Evolutionary conservation across 2,797 vertebrate genomes (phyloP).

Genomic region (Pipistrellus pygmaeus): DNA sequence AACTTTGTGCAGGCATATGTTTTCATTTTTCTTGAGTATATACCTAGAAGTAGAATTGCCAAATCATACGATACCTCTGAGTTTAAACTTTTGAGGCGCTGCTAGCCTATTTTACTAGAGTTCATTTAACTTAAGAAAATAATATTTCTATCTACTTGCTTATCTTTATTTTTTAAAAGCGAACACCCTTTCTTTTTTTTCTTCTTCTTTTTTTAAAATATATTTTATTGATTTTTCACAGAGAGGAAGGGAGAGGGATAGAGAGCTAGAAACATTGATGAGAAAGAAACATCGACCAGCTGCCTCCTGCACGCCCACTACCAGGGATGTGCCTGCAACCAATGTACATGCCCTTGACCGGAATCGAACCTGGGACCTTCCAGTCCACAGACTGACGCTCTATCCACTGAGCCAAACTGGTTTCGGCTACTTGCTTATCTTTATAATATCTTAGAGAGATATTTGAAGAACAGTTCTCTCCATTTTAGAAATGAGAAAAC

Average conservation of each 20-base stretch:
- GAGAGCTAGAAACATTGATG: too few relatives aligned
- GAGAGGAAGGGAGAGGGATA: too few relatives aligned
- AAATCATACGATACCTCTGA: not conserved
- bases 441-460: not conserved
- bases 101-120: not conserved
- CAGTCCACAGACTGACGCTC: too few relatives aligned
- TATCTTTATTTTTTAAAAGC: not conserved
- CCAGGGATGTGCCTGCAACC: too few relatives aligned
- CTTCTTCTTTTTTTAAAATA: too few relatives aligned
- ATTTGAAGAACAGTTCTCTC: slow-evolving; percentile 15
- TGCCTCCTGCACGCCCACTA: too few relatives aligned
- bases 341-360: too few relatives aligned
- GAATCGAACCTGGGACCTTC: too few relatives aligned
- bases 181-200: too few relatives aligned
- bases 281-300: too few relatives aligned
- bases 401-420: too few relatives aligned
- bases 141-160: not conserved
- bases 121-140: slow-evolving; percentile 40
- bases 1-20: not conserved
- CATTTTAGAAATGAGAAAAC: slow-evolving; percentile 24
- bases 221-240: too few relatives aligned
- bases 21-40: slow-evolving; percentile 1
- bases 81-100: slow-evolving; percentile 28
- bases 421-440: not conserved
- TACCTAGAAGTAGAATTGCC: not conserved